Evolutionary conservation across 2,888 invertebrate genomes (phyloP), one percentile per base, ranked within the genome.

Genomic region (Sinopyrophorus schimmeli): DNA sequence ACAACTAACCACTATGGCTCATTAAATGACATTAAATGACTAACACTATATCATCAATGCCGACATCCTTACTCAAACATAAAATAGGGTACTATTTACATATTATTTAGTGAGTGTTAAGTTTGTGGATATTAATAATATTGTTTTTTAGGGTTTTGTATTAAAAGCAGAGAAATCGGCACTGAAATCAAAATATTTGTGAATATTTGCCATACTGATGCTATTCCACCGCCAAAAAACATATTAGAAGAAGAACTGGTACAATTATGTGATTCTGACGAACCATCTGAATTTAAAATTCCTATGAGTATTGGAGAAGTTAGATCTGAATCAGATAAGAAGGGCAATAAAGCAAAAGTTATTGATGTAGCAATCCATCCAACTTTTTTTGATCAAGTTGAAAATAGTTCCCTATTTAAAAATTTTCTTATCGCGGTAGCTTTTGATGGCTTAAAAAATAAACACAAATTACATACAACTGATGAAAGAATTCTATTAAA

Each of bases 301-400:
- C 94, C 94, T 0, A 89, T 95, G 89, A 93, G 93, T 69, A 86
- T 95, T 55, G 92, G 92, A 0, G 87, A 87, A 65, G 82, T 88
- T 3, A 84, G 87, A 59, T 78, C 79, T 3, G 92, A 91, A 64
- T 73, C 76, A 12, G 93, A 93, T 68, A 92, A 90, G 70, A 71
- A 70, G 53, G 88, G 89, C 17, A 76, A 79, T 12, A 80, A 83
- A 0, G 86, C 87, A 21, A 81, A 82, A 47, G 89, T 83, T 0
- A 90, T 87, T 67, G 94, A 95, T 71, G 82, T 95, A 16, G 89
- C 91, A 2, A 81, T 95, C 18, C 87, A 91, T 72, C 80, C 88
- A 2, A 74, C 75, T 1, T 94, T 92, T 65, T 86, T 86, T 64
- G 76, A 79, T 17, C 92, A 91, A 77, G 82, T 91, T 48, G 78